Evolutionary conservation across 2,113 vertebrate genomes (phyloP), one percentile per base, ranked within the genome.

Genomic region (Lagopus muta): DNA sequence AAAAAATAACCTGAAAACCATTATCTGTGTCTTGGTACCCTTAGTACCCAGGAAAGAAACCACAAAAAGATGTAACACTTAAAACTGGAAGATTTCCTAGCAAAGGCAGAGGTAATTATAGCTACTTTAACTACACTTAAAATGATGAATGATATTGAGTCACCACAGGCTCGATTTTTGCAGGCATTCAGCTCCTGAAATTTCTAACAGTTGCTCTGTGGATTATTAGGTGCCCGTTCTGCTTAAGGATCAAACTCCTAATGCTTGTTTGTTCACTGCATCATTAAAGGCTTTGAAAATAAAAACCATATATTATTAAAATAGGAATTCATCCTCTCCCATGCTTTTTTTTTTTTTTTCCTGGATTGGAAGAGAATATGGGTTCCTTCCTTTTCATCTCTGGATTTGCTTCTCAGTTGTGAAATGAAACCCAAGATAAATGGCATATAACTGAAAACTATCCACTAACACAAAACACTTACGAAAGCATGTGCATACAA

Each of bases 231-330:
- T 78, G 52, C 43, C 40, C 91, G 57, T 69, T 90, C 73, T 86
- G 28, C 38, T 45, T 77, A 90, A 77, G 30, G 57, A 80, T 88
- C 79, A 80, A 82, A 76, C 19, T 94, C 28, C 36, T 48, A 55
- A 30, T 38, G 85, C 50, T 83, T 72, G 32, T 75, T 90, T 92
- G 74, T 78, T 43, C 66, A 69, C 38, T 36, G 43, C 11, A 88
- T 79, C 57, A 81, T 61, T 81, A 92, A 88, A 86, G 13, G 15
- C 43, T 82, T 78, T 69, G 69, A 94, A 95, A 95, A 88, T 40
- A 32, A 72, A 43, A 82, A 58, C 21, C 52, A 0, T 32, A 18
- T 57, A 1, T 42, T 79, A 70, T 22, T 92, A 48, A 79, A 82
- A 80, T 34, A 11, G 87, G 21, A 67, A 61, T 8, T 79, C 19